A percentile compares a stretch with the other conserved stretches of the same genome.
phyloP scores from a whole-genome alignment of 2,888 invertebrate genomes.

The Diplolepis rosae region DNA sequence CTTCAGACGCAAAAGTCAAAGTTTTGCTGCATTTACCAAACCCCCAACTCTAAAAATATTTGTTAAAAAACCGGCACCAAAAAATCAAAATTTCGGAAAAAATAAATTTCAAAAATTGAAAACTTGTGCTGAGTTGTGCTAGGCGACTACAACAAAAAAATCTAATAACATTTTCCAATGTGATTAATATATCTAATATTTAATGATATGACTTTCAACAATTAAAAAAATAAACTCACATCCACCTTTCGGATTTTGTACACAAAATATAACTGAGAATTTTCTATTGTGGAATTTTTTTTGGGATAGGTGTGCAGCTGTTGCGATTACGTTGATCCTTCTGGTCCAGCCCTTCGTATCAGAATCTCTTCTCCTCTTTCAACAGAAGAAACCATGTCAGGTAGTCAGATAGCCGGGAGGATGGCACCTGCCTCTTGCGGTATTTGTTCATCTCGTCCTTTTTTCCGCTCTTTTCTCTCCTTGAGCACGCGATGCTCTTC shows the following conservation, averaged over 20 bases:
- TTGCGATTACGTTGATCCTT: background rate
- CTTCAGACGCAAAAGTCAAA: no score
- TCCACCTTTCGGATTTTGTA: background rate
- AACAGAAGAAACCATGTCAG: conserved; percentile 36
- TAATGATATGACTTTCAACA: background rate
- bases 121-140: no score
- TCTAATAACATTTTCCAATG: no score
- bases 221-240: background rate
- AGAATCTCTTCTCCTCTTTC: conserved; percentile 42
- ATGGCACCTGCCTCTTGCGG: conserved; percentile 41
- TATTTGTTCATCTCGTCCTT: conserved; percentile 39
- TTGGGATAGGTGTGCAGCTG: conserved; percentile 3
- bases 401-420: conserved; percentile 37
- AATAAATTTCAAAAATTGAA: no score
- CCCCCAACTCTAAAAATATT: no score
- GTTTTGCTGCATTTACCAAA: no score
- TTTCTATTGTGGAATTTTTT: background rate
- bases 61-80: no score
- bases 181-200: no score
- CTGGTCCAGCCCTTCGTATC: conserved; percentile 40
- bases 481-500: conserved; percentile 39
- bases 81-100: no score
- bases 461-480: conserved; percentile 35
- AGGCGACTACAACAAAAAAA: no score
- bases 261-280: conserved; percentile 12